Base-by-base conservation (phyloP, 2,113 vertebrate species). In the Peromyscus maniculatus region DNA sequence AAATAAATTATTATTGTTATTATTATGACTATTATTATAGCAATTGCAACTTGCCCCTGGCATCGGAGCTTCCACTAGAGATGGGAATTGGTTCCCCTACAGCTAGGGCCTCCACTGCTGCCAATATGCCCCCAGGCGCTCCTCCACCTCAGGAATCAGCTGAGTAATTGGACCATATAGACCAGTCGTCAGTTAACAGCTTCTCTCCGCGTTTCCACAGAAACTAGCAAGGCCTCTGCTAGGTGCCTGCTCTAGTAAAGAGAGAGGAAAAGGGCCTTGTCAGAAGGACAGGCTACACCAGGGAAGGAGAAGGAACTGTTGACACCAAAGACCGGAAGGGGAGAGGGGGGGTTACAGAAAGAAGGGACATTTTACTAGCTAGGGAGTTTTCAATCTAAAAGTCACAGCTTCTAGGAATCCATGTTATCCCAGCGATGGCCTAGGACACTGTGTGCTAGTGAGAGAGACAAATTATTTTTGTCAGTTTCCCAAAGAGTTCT, bases 1-100 rank as follows among this genome's bases (percentile, higher is more conserved):
- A 98, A 98, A 98, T 98, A 98, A 98, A 98, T 98, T 98, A 98
- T 98, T 98, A 98, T 97, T 98, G 97, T 97, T 98, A 97, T 97
- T 98, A 98, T 98, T 97, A 98, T 98, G 97, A 96, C 97, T 97
- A 96, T 98, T 97, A 96, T 96, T 94, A 95, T 93, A 97, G 97
- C 93, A 94, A 95, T 97, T 97, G 96, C 93, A 97, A 96, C 95
- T 97, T 97, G 95, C 94, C 97, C 94, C 91, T 96, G 92, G 93
- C 78, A 36, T 96, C 52, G 43, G 52, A 93, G 87, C 97, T 98
- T 93, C 91, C 96, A 94, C 94, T 87, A 87, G 96, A 98, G 93
- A 97, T 91, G 79, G 64, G 94, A 97, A 97, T 94, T 92, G 82
- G 95, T 94, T 80, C 69, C 98, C 89, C 87, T 91, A 66, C 22